phyloP scores from a whole-genome alignment of 2,888 invertebrate genomes.

The Lasioglossum malachurum region DNA sequence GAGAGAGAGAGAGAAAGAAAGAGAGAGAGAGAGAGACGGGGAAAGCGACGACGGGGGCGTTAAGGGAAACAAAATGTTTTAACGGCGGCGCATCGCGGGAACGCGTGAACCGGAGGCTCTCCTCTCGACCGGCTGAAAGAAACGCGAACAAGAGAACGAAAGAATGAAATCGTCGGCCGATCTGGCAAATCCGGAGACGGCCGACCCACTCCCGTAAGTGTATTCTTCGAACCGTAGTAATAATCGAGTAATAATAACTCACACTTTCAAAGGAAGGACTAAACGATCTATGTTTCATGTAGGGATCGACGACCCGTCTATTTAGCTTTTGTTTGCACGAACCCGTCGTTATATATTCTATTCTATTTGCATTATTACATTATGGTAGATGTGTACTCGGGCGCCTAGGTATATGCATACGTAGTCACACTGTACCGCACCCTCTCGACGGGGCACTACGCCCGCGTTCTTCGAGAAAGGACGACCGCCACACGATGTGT shows the following conservation, averaged over 20 bases:
- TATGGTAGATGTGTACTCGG: slow-evolving; percentile 66
- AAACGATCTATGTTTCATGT: slow-evolving; percentile 70
- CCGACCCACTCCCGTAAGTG: slow-evolving; percentile 70
- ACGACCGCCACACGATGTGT: slow-evolving; percentile 45
- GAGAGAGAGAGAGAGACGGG: not conserved
- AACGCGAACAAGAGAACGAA: slow-evolving; percentile 46
- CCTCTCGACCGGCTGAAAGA: slow-evolving; percentile 28
- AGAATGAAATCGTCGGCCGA: slow-evolving; percentile 43
- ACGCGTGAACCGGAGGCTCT: slow-evolving; percentile 49
- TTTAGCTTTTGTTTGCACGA: slow-evolving; percentile 76
- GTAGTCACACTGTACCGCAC: slow-evolving; percentile 52
- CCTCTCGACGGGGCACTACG: slow-evolving; percentile 34
- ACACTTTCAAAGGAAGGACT: slow-evolving; percentile 42
- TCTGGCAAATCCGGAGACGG: slow-evolving; percentile 52
- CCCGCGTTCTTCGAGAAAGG: slow-evolving; percentile 45
- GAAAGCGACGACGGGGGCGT: slow-evolving; percentile 31
- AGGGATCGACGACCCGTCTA: slow-evolving; percentile 75
- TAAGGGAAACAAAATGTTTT: slow-evolving; percentile 58
- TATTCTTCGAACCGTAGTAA: slow-evolving; percentile 78
- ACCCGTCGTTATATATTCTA: slow-evolving; percentile 60
- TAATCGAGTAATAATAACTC: slow-evolving; percentile 76
- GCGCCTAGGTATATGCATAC: slow-evolving; percentile 36
- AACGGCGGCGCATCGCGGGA: slow-evolving; percentile 58
- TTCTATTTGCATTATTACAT: slow-evolving; percentile 70
- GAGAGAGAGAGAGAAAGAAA: not conserved